phyloP scores from a whole-genome alignment of 2,888 invertebrate species.

The Eueremaeus valkanovi region DNA sequence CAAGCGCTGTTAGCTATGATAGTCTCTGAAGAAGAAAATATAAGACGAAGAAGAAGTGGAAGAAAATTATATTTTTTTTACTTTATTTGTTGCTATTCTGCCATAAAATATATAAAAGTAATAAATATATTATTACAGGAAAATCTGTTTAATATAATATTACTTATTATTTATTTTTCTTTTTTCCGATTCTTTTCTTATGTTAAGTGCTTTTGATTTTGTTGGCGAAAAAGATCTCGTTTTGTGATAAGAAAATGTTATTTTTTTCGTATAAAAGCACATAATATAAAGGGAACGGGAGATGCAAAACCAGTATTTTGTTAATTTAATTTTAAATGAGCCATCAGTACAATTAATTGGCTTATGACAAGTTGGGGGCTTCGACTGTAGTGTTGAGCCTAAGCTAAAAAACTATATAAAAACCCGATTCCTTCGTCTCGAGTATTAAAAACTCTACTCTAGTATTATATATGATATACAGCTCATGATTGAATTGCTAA shows the following conservation, averaged over 20 bases:
- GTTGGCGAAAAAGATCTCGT: too few relatives aligned
- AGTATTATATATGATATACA: conserved; percentile 6
- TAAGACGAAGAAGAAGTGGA: neutral
- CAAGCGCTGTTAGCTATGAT: neutral
- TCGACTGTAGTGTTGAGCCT: neutral
- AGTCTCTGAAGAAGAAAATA: neutral
- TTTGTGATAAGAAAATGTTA: too few relatives aligned
- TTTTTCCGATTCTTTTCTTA: neutral
- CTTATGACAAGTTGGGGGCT: conserved; percentile 27
- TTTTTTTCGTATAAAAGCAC: too few relatives aligned
- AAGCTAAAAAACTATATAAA: neutral
- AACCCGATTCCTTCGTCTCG: neutral
- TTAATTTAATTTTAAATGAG: conserved; percentile 34
- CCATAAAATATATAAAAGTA: neutral
- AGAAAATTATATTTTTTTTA: too few relatives aligned
- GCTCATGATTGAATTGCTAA: conserved; percentile 31
- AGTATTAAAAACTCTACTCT: too few relatives aligned
- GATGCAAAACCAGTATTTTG: neutral
- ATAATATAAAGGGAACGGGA: neutral
- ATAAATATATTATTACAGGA: conserved; percentile 26
- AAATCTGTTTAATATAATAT: conserved; percentile 13
- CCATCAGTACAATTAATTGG: conserved; percentile 31
- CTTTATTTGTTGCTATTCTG: too few relatives aligned
- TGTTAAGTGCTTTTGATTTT: too few relatives aligned
- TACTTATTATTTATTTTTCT: neutral